Base-by-base conservation (phyloP, 1,140 invertebrate species). In the Cryptotermes secundus region DNA sequence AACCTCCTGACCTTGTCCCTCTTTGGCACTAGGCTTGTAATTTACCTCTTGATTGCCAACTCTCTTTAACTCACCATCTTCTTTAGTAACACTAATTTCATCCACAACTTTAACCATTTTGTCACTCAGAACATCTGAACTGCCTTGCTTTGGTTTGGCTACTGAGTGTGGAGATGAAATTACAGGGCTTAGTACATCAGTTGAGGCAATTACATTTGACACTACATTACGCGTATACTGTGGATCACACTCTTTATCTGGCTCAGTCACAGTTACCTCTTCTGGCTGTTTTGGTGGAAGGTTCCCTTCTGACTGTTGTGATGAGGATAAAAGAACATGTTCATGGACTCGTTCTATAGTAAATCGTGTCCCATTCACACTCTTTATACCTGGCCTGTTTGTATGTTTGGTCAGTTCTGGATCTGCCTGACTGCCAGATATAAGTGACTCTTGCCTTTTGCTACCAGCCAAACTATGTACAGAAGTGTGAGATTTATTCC, bases 1-100 rank as follows among this genome's bases (percentile, higher is more conserved):
- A 26, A 22, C 83, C 34, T 35, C 83, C 4, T 85, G 19, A 82
- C 65, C 80, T 38, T 85, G 38, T 14, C 22, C 53, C 42, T 83
- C 72, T 79, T 83, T 72, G 4, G 26, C 36, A 82, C n/a, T 82
- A 24, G 36, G 10, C n/a, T 83, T 53, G 4, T 34, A 59, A 34
- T 85, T 34, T 72, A 36, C 65, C 2, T 72, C 80, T 38, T 83
- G n/a, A 42, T 36, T 53, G 36, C 34, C 42, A 26, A 79, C 72
- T 0, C 72, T 45, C 14, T 79, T 36, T 35, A 35, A 49, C 38
- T 85, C n/a, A 83, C 7, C 22, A 53, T 7, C 38, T 34, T n/a
- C 34, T 10, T 42, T 9, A 4, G 26, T 38, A 42, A 42, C 34
- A 81, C 9, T 4, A 9, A 81, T 19, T 36, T 81, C 38, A 10